These are phyloP conservation scores for Mareca penelope DNA, from an alignment of 2,797 vertebrate genomes.

Conservation along the genomic window DNA sequence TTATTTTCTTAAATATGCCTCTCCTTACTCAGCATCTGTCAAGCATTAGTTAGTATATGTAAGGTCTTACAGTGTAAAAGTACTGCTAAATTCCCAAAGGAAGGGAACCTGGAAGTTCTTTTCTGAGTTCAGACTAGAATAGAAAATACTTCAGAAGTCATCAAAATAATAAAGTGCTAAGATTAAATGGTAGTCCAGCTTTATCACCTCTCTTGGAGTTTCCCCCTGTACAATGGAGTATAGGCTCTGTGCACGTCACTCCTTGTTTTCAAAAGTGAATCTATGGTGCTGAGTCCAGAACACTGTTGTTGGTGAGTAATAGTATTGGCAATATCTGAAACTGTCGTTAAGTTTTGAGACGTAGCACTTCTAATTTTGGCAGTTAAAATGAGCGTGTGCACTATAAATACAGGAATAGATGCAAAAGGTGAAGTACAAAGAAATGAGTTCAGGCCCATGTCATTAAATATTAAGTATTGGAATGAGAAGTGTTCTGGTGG, in stretches of 20 bases:
- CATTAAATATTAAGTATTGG: neutral
- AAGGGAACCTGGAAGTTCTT: neutral
- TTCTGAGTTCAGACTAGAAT: neutral
- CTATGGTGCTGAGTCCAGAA: neutral
- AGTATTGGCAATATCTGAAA: neutral
- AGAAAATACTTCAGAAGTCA: neutral
- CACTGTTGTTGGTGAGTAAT: neutral
- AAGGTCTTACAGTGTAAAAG: neutral
- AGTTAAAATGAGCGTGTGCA: neutral
- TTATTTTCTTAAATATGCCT: neutral
- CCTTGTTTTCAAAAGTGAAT: neutral
- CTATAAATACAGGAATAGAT: neutral
- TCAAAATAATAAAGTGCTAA: neutral
- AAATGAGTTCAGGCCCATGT: neutral
- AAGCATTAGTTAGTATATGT: neutral
- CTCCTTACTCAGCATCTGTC: neutral
- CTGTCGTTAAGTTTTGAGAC: neutral
- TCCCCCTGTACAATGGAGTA: fast-evolving
- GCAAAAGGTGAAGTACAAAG: neutral
- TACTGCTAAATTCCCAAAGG: neutral
- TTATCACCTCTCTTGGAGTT: neutral
- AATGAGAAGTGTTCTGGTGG: neutral
- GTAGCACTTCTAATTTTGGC: neutral
- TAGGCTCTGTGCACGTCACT: neutral
- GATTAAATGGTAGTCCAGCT: neutral